Percentiles rank a stretch among this genome's conserved stretches.
These are phyloP conservation scores for Coleophora deauratella DNA, from an alignment of 2,888 invertebrate species.

Conservation along the genomic window DNA sequence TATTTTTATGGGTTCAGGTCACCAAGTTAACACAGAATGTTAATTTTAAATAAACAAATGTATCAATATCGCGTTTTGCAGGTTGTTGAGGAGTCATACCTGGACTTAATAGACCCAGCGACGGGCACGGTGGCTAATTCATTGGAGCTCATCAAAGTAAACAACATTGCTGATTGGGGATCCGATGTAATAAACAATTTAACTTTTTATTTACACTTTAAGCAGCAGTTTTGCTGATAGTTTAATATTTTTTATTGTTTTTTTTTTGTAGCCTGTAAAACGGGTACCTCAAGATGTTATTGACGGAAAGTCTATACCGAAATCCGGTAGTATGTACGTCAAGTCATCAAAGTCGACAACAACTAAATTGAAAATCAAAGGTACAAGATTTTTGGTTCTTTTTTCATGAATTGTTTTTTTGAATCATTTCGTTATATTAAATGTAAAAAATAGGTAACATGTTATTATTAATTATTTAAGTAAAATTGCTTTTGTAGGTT, in stretches of 20 bases:
- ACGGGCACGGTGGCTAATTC: conserved; percentile 73
- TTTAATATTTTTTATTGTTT: neutral
- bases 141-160: conserved; percentile 78
- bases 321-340: conserved; percentile 75
- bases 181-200: conserved; percentile 79
- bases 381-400: conserved; percentile 25
- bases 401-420: no score
- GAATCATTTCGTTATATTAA: no score
- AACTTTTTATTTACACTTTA: no score
- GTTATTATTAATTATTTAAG: no score
- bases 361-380: conserved; percentile 59
- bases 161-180: conserved; percentile 89
- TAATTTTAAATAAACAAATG: neutral
- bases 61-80: conserved; percentile 18
- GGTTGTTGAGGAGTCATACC: conserved; percentile 84
- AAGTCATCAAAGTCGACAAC: conserved; percentile 54
- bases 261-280: conserved; percentile 45
- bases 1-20: no score
- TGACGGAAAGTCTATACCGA: conserved; percentile 71
- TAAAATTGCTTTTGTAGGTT: no score
- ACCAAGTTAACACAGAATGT: neutral
- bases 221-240: no score
- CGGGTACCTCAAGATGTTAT: conserved; percentile 69
- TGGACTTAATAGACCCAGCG: conserved; percentile 78
- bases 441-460: no score